These are phyloP conservation scores for Microtus obscurus DNA, from an alignment of 2,797 vertebrate genomes.

Conservation along the genomic window DNA sequence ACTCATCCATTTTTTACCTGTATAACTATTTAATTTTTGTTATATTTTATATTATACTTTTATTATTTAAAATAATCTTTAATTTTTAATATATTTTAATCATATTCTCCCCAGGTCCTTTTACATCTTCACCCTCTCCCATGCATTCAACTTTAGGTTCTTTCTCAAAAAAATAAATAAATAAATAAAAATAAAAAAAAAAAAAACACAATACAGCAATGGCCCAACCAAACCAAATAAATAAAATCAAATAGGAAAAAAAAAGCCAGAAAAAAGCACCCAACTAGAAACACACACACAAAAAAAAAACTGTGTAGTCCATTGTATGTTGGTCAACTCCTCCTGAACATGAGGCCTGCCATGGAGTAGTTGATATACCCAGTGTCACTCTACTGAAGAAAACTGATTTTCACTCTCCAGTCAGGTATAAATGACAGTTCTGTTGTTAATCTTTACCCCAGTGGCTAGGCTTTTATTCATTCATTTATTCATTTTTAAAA, in stretches of 20 bases:
- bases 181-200: no score
- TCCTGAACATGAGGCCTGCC: neutral
- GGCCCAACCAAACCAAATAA: neutral
- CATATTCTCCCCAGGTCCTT: neutral
- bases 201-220: neutral
- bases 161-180: neutral
- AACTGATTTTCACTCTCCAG: neutral
- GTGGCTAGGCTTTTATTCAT: neutral
- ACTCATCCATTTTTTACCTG: slow-evolving; percentile 50
- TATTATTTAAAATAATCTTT: neutral
- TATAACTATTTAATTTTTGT: neutral
- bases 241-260: neutral
- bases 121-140: neutral
- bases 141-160: neutral
- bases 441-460: neutral
- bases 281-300: neutral
- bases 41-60: neutral
- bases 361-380: no score
- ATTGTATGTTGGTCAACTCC: no score
- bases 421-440: no score
- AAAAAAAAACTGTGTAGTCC: neutral
- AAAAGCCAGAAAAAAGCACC: neutral
- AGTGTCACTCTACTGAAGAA: neutral
- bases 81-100: neutral
- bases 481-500: neutral